Conservation (phyloP, 1,140 invertebrate genomes). For the Epicauta chinensis region DNA sequence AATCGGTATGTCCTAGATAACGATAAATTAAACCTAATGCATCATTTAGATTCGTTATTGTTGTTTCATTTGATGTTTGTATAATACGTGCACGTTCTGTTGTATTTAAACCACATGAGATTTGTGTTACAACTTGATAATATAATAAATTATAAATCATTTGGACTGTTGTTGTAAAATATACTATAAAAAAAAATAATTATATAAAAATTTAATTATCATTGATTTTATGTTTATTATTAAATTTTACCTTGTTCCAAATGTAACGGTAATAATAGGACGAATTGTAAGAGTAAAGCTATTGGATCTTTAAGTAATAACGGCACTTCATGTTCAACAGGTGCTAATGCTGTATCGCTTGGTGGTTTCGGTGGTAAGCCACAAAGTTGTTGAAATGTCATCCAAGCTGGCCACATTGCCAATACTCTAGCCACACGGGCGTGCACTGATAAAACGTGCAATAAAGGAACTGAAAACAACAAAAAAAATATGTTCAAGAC, state of each 20-base stretch:
- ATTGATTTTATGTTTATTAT: constrained; percentile 7
- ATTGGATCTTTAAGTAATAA: constrained; percentile 77
- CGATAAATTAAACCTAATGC: constrained; percentile 46
- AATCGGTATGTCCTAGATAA: constrained; percentile 44
- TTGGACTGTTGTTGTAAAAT: constrained; percentile 79
- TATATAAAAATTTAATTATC: background rate
- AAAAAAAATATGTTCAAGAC: background rate
- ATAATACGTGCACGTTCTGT: constrained; percentile 42
- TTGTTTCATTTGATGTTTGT: constrained; percentile 21
- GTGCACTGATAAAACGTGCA: constrained; percentile 83
- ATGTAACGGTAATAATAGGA: constrained; percentile 75
- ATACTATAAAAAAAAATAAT: constrained; percentile 54
- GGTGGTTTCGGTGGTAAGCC: constrained; percentile 43
- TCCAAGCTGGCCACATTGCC: constrained; percentile 58
- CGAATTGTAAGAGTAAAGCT: constrained; percentile 78
- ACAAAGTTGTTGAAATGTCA: constrained; percentile 57
- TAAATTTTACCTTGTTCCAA: constrained; percentile 81
- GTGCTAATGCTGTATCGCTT: constrained; percentile 41
- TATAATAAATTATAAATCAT: constrained; percentile 83
- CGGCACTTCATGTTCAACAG: constrained; percentile 64
- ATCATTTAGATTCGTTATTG: constrained; percentile 30
- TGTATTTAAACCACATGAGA: constrained; percentile 59
- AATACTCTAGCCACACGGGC: constrained; percentile 56
- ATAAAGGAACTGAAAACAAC: constrained; percentile 65
- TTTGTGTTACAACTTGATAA: constrained; percentile 75